These are phyloP conservation scores for Trissonchulus latispiculum DNA, from an alignment of 2,888 invertebrate genomes.

Conservation along the genomic window DNA sequence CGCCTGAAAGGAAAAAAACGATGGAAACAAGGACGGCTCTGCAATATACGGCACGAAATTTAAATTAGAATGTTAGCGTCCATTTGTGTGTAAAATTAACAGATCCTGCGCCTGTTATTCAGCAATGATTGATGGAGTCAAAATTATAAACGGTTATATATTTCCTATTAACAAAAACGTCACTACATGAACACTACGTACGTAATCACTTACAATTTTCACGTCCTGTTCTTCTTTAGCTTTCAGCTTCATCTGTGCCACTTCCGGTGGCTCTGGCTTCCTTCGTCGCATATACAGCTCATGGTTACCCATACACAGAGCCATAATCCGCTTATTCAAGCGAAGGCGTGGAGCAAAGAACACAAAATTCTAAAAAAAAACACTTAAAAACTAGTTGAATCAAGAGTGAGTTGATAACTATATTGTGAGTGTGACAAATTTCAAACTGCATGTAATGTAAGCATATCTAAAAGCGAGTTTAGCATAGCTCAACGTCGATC, in stretches of 20 bases:
- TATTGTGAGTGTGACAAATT: slow-evolving; percentile 13
- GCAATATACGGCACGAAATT: too few species aligned
- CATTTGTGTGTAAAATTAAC: too few species aligned
- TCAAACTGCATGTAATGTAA: too few species aligned
- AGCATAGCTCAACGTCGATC: too few species aligned
- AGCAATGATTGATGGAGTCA: background rate
- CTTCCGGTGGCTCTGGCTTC: slow-evolving; percentile 98
- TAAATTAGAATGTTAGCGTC: too few species aligned
- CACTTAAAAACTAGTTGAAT: too few species aligned
- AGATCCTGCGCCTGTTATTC: too few species aligned
- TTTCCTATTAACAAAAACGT: background rate
- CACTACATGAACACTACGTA: background rate
- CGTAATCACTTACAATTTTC: too few species aligned
- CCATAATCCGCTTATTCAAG: slow-evolving; percentile 95
- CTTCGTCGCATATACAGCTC: slow-evolving; percentile 97
- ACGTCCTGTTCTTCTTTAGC: slow-evolving; percentile 81
- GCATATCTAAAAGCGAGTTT: too few species aligned
- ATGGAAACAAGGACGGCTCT: too few species aligned
- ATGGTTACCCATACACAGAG: slow-evolving; percentile 99
- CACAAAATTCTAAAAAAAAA: slow-evolving; percentile 77
- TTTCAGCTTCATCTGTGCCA: slow-evolving; percentile 99
- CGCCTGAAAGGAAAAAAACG: too few species aligned
- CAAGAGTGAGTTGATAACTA: too few species aligned
- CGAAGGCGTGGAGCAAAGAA: slow-evolving; percentile 96
- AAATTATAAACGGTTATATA: background rate